Conservation (phyloP, 2,888 invertebrate genomes). For the Lasius fuliginosus region DNA sequence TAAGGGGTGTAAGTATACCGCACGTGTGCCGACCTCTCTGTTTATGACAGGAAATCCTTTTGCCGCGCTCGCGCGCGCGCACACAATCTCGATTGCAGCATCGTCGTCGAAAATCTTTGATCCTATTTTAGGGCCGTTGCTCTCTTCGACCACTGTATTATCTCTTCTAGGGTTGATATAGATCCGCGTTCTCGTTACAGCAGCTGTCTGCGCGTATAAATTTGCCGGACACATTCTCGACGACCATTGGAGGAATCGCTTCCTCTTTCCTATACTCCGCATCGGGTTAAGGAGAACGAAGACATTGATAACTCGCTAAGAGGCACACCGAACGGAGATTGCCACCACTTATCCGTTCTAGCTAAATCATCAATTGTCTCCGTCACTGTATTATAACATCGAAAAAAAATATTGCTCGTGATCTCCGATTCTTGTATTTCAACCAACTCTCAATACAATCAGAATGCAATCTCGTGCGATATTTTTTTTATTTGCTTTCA, state of each 20-base stretch:
- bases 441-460: conserved; percentile 8
- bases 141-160: conserved; percentile 61
- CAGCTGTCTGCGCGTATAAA: conserved; percentile 62
- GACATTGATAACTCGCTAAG: conserved; percentile 57
- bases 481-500: not conserved
- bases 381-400: not conserved
- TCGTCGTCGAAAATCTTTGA: conserved; percentile 60
- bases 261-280: conserved; percentile 63
- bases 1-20: conserved; percentile 12
- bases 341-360: not conserved
- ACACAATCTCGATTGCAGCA: conserved; percentile 33
- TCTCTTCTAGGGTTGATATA: conserved; percentile 64
- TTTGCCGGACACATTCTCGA: conserved; percentile 67
- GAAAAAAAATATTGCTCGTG: not conserved
- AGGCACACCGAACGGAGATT: conserved; percentile 18
- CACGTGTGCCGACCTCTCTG: not conserved
- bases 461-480: not conserved
- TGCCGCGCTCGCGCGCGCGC: conserved; percentile 13
- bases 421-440: not conserved
- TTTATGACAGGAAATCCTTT: conserved; percentile 45
- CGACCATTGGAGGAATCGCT: conserved; percentile 66
- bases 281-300: conserved; percentile 59
- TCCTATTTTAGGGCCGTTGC: conserved; percentile 64
- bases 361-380: conserved; percentile 20
- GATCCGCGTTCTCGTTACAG: conserved; percentile 40